Evolutionary conservation across 2,797 vertebrate species (phyloP).

Genomic region (Decapterus maruadsi): DNA sequence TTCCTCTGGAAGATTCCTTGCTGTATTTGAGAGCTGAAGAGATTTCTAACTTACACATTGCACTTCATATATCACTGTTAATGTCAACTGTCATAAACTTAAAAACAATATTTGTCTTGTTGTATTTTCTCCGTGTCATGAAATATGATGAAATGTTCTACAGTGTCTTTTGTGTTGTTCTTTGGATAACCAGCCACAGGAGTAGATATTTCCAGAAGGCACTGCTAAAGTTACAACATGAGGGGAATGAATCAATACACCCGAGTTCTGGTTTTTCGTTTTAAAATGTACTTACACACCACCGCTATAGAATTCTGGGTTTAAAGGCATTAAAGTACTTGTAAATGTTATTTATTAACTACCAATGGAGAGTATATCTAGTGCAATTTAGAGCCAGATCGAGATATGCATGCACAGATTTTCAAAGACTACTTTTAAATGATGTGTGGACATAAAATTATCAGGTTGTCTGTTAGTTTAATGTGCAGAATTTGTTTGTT

Average conservation of each 20-base stretch:
- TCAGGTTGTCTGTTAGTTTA: background rate
- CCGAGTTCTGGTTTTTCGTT: slow-evolving; percentile 70
- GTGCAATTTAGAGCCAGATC: background rate
- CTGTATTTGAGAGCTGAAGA: slow-evolving; percentile 60
- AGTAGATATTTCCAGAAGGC: slow-evolving; percentile 73
- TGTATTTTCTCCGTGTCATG: slow-evolving; percentile 72
- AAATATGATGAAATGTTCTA: slow-evolving; percentile 76
- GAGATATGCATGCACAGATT: background rate
- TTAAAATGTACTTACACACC: slow-evolving; percentile 47
- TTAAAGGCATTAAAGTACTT: slow-evolving; percentile 18
- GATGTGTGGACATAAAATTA: background rate
- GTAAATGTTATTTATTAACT: slow-evolving; percentile 28
- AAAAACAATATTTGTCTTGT: slow-evolving; percentile 78
- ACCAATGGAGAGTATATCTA: slow-evolving; percentile 3
- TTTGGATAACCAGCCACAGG: slow-evolving; percentile 59
- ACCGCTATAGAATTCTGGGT: slow-evolving; percentile 29
- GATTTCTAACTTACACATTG: slow-evolving; percentile 58
- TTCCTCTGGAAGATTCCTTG: slow-evolving; percentile 69
- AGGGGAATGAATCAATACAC: slow-evolving; percentile 72
- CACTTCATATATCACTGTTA: slow-evolving; percentile 78
- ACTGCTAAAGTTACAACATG: slow-evolving; percentile 72
- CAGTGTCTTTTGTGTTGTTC: slow-evolving; percentile 67
- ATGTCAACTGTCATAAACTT: slow-evolving; percentile 73
- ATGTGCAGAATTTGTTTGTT: background rate
- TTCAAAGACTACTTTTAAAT: background rate